Conservation (phyloP, 37 sponge, comb jelly and placozoan species). For the Hexactinellida sp. region DNA sequence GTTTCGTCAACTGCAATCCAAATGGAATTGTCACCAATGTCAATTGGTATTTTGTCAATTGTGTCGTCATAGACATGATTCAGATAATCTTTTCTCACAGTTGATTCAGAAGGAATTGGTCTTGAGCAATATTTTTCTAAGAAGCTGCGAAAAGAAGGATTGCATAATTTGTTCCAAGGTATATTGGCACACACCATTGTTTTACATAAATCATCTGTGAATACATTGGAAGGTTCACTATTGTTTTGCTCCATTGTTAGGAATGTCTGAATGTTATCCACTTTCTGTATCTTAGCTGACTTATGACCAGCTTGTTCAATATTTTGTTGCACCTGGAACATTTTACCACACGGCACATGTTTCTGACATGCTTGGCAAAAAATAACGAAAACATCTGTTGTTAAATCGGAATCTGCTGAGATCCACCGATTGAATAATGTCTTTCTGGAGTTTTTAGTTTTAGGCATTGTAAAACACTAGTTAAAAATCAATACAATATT, state of each 20-base stretch:
- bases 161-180: neutral
- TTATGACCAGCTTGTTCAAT: neutral
- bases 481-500: no score
- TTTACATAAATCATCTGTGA: neutral
- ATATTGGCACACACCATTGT: neutral
- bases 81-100: no score
- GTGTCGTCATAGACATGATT: no score
- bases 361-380: neutral
- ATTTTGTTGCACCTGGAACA: neutral
- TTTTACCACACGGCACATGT: neutral
- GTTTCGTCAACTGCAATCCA: no score
- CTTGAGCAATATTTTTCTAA: no score
- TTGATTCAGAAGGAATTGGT: no score
- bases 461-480: no score
- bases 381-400: neutral
- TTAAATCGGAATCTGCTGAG: neutral
- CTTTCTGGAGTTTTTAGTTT: no score
- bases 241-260: neutral
- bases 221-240: neutral
- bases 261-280: neutral
- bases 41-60: no score
- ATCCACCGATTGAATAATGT: neutral
- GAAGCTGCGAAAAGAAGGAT: no score
- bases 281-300: neutral
- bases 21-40: no score